These are phyloP conservation scores for Gymnodraco acuticeps DNA, from an alignment of 2,797 vertebrate genomes.

Conservation along the genomic window DNA sequence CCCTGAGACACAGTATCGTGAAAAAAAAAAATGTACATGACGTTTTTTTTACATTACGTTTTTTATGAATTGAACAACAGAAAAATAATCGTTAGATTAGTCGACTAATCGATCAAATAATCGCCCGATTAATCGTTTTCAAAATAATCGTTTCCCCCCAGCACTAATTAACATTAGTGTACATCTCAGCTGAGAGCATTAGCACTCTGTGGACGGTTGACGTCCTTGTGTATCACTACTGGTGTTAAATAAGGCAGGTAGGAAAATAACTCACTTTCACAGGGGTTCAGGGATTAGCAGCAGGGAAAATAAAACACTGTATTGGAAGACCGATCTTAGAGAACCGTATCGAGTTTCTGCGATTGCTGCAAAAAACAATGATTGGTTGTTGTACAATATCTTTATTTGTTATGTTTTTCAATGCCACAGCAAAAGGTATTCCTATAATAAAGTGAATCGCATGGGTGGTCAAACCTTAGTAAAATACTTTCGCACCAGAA, in stretches of 20 bases:
- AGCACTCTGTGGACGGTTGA: slow-evolving; percentile 50
- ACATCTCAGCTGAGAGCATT: slow-evolving; percentile 48
- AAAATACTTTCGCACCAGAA: neutral
- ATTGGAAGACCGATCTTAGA: neutral
- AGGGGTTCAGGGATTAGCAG: slow-evolving; percentile 24
- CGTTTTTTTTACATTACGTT: too few relatives aligned
- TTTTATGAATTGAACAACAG: too few relatives aligned
- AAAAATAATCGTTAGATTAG: too few relatives aligned
- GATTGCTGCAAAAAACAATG: neutral
- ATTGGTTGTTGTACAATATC: neutral
- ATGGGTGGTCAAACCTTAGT: neutral
- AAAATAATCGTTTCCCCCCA: too few relatives aligned
- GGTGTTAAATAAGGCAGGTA: slow-evolving; percentile 59
- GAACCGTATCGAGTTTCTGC: neutral
- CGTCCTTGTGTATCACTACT: slow-evolving; percentile 54
- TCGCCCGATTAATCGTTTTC: too few relatives aligned
- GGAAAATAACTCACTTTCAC: slow-evolving; percentile 35
- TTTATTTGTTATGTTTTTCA: neutral
- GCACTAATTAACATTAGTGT: slow-evolving; percentile 55
- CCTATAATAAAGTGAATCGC: neutral
- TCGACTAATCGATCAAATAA: too few relatives aligned
- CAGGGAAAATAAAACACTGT: neutral
- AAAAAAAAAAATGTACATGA: too few relatives aligned
- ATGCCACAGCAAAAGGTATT: neutral
- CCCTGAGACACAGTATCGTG: too few relatives aligned